These are phyloP conservation scores for Eupithecia abbreviata DNA, from an alignment of 2,888 invertebrate genomes.

Conservation along the genomic window DNA sequence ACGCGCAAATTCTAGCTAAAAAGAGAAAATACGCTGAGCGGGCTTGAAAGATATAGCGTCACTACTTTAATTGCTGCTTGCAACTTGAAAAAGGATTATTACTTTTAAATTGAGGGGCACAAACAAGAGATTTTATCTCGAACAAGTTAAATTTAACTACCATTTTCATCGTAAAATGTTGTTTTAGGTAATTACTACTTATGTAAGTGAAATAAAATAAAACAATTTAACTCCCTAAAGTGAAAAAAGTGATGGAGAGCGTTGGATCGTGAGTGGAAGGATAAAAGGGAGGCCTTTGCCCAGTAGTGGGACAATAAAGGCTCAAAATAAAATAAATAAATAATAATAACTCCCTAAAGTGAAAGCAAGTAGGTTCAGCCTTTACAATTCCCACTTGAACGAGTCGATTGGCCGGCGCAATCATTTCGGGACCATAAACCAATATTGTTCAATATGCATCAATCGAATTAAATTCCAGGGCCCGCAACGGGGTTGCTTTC, in stretches of 20 bases:
- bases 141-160: not conserved
- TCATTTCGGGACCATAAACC: constrained; percentile 66
- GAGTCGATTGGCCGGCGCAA: constrained; percentile 61
- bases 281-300: no score
- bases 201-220: not conserved
- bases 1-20: constrained; percentile 63
- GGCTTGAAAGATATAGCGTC: constrained; percentile 57
- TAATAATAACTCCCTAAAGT: not conserved
- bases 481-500: constrained; percentile 46
- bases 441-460: constrained; percentile 58
- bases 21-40: constrained; percentile 60
- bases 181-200: not conserved
- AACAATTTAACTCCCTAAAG: not conserved
- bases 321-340: no score
- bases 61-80: constrained; percentile 55
- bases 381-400: constrained; percentile 62
- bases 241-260: not conserved
- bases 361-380: not conserved
- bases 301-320: no score
- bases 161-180: not conserved
- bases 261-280: no score
- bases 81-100: constrained; percentile 55
- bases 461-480: constrained; percentile 51
- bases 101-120: constrained; percentile 45
- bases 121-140: constrained; percentile 14